phyloP scores from a whole-genome alignment of 1,140 invertebrate genomes.

The Pseudomyrmex sp. region DNA sequence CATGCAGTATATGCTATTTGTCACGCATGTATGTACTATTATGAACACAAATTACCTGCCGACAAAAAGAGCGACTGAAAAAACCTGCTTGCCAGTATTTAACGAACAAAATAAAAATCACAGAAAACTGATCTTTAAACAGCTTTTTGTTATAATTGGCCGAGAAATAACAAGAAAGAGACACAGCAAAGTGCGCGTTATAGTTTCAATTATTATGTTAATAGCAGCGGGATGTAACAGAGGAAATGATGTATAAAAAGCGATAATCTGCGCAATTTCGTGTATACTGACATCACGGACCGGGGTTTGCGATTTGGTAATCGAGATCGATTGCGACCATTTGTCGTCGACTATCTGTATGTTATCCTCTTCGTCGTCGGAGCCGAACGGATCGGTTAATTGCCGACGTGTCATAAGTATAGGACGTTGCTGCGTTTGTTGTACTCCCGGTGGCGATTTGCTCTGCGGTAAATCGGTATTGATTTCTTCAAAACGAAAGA shows the following conservation, averaged over 20 bases:
- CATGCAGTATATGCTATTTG: slow-evolving; percentile 52
- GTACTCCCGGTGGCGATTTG: slow-evolving; percentile 82
- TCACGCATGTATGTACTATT: not conserved
- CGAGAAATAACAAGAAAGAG: slow-evolving; percentile 19
- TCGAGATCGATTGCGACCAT: slow-evolving; percentile 80
- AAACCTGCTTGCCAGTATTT: slow-evolving; percentile 2
- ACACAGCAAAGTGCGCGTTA: slow-evolving; percentile 23
- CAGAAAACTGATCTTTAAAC: not conserved
- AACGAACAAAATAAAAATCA: not conserved
- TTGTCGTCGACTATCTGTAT: slow-evolving; percentile 83
- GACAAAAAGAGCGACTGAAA: slow-evolving; percentile 12
- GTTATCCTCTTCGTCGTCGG: slow-evolving; percentile 94
- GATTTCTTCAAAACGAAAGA: slow-evolving; percentile 29
- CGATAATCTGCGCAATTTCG: slow-evolving; percentile 50
- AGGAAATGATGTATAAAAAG: slow-evolving; percentile 55
- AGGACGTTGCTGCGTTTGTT: slow-evolving; percentile 84
- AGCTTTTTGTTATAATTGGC: slow-evolving; percentile 21
- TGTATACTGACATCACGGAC: slow-evolving; percentile 82
- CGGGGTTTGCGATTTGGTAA: slow-evolving; percentile 80
- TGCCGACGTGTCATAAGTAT: slow-evolving; percentile 94
- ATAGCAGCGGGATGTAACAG: slow-evolving; percentile 51
- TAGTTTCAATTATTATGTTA: slow-evolving; percentile 37
- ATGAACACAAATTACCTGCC: not conserved
- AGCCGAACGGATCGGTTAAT: slow-evolving; percentile 95
- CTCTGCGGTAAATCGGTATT: slow-evolving; percentile 77